Evolutionary conservation across 2,797 vertebrate genomes (phyloP), one percentile per base, ranked within the genome.

Genomic region (Intellagama lesueurii): DNA sequence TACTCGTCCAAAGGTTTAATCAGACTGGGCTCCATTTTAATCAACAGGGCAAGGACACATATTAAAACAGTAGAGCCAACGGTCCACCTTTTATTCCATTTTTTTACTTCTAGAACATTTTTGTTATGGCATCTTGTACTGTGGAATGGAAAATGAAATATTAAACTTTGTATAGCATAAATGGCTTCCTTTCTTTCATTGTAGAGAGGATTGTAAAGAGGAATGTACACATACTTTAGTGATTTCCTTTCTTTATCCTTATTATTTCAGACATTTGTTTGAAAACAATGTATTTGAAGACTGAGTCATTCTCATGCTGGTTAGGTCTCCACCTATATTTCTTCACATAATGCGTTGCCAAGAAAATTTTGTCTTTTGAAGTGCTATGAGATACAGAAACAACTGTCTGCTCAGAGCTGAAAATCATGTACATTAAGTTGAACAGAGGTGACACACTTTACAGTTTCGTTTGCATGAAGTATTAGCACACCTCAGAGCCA

Each of bases 401-500:
- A 85, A 84, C 89, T 87, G 83, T 78, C 40, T 72, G 73, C 79
- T 88, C 24, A 80, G 80, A 86, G 47, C 19, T 87, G 24, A n/a
- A 85, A 83, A 26, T 86, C 79, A 70, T n/a, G 87, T 92, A 91
- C 83, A 75, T 66, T 81, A 66, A 44, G n/a, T 24, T 66, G 76
- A 86, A 35, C 70, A 30, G 26, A 35, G 77, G 83, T 75, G 77
- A 81, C 47, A 81, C 68, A 16, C 64, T 75, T 89, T 52, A 44
- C 86, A 93, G 56, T 35, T 47, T 22, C 91, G 91, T 90, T 92
- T 90, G 11, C 80, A 11, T 83, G 88, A 89, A 81, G 24, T 28
- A 64, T 14, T 83, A 90, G 1, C 88, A 17, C 88, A 64, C 44
- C 92, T 82, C 87, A 90, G 47, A 85, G 56, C 80, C 85, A 2